Conservation (phyloP, 2,888 invertebrate species). For the Craniophora ligustri region DNA sequence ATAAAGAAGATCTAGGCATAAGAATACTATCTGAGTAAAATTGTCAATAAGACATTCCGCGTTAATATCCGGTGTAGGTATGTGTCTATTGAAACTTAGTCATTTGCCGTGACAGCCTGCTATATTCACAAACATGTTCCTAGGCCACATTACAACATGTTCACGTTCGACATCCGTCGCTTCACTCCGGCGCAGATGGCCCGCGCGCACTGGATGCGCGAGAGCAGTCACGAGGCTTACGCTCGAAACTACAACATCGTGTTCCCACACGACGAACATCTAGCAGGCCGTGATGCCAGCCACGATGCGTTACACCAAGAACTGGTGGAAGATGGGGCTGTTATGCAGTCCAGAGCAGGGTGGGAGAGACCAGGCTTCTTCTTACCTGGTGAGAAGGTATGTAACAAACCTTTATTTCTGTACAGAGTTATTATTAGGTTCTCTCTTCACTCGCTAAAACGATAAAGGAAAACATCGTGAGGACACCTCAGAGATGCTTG, state of each 20-base stretch:
- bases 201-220: constrained; percentile 92
- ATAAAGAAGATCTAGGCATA: too few species aligned
- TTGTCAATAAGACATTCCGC: too few species aligned
- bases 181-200: constrained; percentile 92
- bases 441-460: too few species aligned
- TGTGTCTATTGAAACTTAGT: too few species aligned
- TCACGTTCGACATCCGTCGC: constrained; percentile 94
- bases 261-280: constrained; percentile 94
- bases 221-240: constrained; percentile 96
- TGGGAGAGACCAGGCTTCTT: constrained; percentile 97
- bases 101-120: neutral
- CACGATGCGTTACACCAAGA: constrained; percentile 87
- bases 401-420: neutral
- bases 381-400: constrained; percentile 80
- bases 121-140: neutral
- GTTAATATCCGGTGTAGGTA: too few species aligned
- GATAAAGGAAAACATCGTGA: too few species aligned
- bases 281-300: constrained; percentile 91
- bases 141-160: constrained; percentile 95
- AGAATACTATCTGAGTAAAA: too few species aligned
- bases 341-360: constrained; percentile 96
- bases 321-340: constrained; percentile 93
- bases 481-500: too few species aligned
- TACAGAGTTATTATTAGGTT: too few species aligned
- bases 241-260: constrained; percentile 93